Evolutionary conservation across 2,888 invertebrate genomes (phyloP).

Genomic region (Acanthosepion pharaonis): DNA sequence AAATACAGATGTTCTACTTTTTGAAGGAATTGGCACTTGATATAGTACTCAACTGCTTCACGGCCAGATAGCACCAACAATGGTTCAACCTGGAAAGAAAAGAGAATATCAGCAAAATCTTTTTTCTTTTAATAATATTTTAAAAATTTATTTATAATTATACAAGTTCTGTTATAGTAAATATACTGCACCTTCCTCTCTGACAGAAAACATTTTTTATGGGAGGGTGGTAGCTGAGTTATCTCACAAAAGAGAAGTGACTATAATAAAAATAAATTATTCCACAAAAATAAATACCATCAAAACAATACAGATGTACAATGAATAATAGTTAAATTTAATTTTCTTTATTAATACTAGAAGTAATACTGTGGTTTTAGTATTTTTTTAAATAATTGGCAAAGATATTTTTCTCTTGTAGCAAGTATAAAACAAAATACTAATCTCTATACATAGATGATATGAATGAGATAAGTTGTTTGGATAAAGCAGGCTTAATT

Average conservation of each 20-base stretch:
- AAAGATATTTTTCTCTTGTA: too few species aligned
- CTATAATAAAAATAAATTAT: background rate
- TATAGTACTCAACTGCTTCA: conserved; percentile 73
- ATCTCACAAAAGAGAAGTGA: background rate
- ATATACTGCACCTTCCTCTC: too few species aligned
- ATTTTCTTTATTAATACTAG: background rate
- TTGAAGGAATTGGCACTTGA: conserved; percentile 70
- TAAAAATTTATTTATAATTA: too few species aligned
- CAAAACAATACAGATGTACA: background rate
- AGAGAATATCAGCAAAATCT: too few species aligned
- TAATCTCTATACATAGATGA: background rate
- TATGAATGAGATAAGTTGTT: background rate
- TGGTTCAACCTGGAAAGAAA: conserved; percentile 57
- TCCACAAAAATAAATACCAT: background rate
- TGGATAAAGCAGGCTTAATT: background rate
- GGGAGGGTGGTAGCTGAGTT: too few species aligned
- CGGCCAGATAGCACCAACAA: conserved; percentile 68
- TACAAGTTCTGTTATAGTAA: too few species aligned
- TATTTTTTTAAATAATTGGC: background rate
- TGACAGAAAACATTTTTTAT: too few species aligned
- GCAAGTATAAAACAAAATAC: background rate
- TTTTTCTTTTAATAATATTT: too few species aligned
- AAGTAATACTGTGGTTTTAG: background rate
- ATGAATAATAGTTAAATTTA: background rate
- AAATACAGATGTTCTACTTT: conserved; percentile 71